These are phyloP conservation scores for Danio rerio DNA, from an alignment of 2,113 vertebrate genomes.

Conservation along the genomic window DNA sequence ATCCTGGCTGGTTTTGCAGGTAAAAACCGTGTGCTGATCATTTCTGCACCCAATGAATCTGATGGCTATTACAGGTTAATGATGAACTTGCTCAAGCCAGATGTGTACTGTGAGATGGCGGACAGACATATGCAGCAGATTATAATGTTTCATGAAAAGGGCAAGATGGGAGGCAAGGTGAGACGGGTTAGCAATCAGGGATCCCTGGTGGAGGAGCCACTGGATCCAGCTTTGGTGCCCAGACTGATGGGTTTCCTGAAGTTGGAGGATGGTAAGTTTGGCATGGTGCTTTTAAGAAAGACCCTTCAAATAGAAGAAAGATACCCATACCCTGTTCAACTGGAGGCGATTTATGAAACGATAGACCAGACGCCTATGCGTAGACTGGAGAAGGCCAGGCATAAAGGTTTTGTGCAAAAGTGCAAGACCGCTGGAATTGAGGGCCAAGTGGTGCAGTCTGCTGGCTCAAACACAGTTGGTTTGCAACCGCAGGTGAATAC, in stretches of 20 bases:
- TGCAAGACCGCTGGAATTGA: conserved; percentile 86
- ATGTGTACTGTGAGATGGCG: conserved; percentile 86
- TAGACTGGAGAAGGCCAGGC: conserved; percentile 84
- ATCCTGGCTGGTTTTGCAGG: conserved; percentile 85
- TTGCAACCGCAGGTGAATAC: conserved; percentile 40
- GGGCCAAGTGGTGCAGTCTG: conserved; percentile 77
- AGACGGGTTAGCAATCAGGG: conserved; percentile 82
- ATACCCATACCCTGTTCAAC: conserved; percentile 86
- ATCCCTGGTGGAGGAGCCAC: conserved; percentile 79
- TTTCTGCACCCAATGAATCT: conserved; percentile 83
- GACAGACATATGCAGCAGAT: conserved; percentile 87
- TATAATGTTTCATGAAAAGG: conserved; percentile 82
- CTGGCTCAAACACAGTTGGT: conserved; percentile 57
- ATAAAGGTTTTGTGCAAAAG: conserved; percentile 86
- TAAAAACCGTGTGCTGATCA: conserved; percentile 84
- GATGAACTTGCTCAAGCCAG: conserved; percentile 84
- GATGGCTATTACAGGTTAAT: conserved; percentile 88
- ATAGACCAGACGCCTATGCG: conserved; percentile 85
- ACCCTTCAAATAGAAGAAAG: conserved; percentile 86
- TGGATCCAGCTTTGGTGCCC: conserved; percentile 80
- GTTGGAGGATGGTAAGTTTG: conserved; percentile 87
- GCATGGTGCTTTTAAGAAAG: conserved; percentile 87
- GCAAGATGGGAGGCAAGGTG: conserved; percentile 79
- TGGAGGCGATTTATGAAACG: conserved; percentile 86
- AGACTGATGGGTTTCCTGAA: conserved; percentile 86